Base-by-base conservation (phyloP, 2,113 vertebrate genomes). In the Apeltes quadracus region DNA sequence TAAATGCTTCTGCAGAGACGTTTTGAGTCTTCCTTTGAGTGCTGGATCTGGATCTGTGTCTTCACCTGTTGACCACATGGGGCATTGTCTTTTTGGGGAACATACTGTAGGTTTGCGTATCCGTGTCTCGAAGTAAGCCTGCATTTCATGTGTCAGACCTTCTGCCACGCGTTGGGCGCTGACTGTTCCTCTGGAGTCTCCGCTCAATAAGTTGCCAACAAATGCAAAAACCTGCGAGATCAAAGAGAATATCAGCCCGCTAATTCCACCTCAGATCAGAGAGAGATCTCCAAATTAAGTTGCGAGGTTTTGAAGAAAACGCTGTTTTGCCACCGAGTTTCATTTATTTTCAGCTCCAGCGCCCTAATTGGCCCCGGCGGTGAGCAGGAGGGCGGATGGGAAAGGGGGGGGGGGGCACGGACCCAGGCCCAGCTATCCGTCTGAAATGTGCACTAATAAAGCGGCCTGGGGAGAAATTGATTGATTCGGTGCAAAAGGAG, bases 361-460 rank as follows among this genome's bases (percentile, higher is more conserved):
- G 32, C 63, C 53, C 81, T 91, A 91, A 91, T 91, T 91, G 88
- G 90, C 88, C 90, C 85, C 90, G 70, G 81, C 83, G 87, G 90
- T 86, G 88, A 72, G 74, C 71, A 58, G 79, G 66, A 65, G 69
- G 80, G 78, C 61, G 72, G 79, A 75, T 59, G 76, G 81, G 75
- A 7, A 23, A 1, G 22, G 69, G 73, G 51, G 72, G 66, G 57
- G 65, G 80, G 74, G 63, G 29, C 29, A 29, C 5, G 5, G 82
- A 82, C 76, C 67, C 55, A 7, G 65, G 69, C 77, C 79, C 78
- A 65, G 69, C 75, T 70, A 80, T 84, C 82, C 83, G 79, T 88
- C 74, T 72, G 53, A 84, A 69, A 76, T 65, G 61, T 69, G 74
- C 39, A 20, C 85, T 87, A 85, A 91, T 87, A 82, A 86, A 86